Evolutionary conservation across 2,888 invertebrate genomes (phyloP).

Genomic region (Eristalis intricaria): DNA sequence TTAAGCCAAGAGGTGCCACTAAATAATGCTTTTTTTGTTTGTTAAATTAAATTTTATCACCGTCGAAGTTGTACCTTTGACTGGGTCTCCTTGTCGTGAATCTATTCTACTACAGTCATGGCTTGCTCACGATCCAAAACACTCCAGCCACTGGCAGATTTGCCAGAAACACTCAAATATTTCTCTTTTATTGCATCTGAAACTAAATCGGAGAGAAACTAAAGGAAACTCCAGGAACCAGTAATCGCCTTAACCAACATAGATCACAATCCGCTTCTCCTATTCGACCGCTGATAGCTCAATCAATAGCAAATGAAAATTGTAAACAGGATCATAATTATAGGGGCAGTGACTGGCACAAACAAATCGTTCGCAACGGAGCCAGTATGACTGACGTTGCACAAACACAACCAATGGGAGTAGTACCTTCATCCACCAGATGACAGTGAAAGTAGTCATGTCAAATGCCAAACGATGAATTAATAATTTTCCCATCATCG

Average conservation of each 20-base stretch:
- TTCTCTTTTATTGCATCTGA: background rate
- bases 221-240: background rate
- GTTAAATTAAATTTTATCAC: background rate
- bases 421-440: background rate
- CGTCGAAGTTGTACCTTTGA: background rate
- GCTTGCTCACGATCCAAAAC: background rate
- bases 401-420: slow-evolving; percentile 38
- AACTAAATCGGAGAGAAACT: background rate
- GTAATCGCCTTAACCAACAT: background rate
- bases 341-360: slow-evolving; percentile 5
- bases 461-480: slow-evolving; percentile 63
- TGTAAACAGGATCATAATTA: slow-evolving; percentile 7
- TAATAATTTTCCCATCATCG: slow-evolving; percentile 68
- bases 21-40: background rate
- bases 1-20: background rate
- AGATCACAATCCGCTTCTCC: background rate
- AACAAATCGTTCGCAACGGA: slow-evolving; percentile 24
- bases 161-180: background rate
- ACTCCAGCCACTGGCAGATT: background rate
- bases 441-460: slow-evolving; percentile 65
- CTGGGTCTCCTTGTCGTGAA: background rate
- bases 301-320: slow-evolving; percentile 6
- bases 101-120: background rate
- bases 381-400: slow-evolving; percentile 54
- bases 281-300: slow-evolving; percentile 1